A percentile compares a stretch with the other conserved stretches of the same genome.
phyloP scores from a whole-genome alignment of 1,140 invertebrate species.

The Hylaeus volcanicus region DNA sequence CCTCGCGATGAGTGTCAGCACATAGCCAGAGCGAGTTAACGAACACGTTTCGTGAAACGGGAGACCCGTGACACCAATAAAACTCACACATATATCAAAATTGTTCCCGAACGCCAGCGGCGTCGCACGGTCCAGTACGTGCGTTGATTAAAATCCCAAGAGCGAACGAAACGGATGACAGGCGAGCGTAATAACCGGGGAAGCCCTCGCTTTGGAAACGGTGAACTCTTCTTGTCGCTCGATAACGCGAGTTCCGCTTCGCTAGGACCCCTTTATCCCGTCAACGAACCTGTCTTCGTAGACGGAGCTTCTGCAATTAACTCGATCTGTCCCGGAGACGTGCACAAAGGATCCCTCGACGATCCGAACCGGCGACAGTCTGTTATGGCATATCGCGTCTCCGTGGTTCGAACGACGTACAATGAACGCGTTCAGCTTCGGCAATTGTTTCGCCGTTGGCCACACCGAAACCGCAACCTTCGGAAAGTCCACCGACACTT shows the following conservation, averaged over 20 bases:
- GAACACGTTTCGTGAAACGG: too few species aligned
- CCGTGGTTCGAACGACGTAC: not conserved
- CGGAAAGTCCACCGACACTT: not conserved
- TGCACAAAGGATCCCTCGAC: not conserved
- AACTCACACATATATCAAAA: too few species aligned
- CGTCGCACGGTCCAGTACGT: not conserved
- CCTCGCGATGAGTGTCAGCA: too few species aligned
- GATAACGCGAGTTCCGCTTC: too few species aligned
- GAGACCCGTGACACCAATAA: too few species aligned
- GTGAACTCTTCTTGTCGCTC: too few species aligned
- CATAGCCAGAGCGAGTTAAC: too few species aligned
- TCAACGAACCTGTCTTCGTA: not conserved
- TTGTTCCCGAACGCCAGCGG: too few species aligned
- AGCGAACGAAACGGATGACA: too few species aligned
- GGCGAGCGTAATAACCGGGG: conserved; percentile 1
- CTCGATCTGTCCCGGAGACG: not conserved
- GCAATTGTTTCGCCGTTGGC: not conserved
- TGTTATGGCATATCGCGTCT: too few species aligned
- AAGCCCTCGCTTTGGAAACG: conserved; percentile 11
- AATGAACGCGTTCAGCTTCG: not conserved
- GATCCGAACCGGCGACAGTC: not conserved
- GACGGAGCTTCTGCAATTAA: not conserved
- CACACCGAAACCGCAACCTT: not conserved
- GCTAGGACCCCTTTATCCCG: not conserved
- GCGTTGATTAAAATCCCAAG: conserved; percentile 27